These are phyloP conservation scores for Mythimna pallens DNA, from an alignment of 2,888 invertebrate species.

Conservation along the genomic window DNA sequence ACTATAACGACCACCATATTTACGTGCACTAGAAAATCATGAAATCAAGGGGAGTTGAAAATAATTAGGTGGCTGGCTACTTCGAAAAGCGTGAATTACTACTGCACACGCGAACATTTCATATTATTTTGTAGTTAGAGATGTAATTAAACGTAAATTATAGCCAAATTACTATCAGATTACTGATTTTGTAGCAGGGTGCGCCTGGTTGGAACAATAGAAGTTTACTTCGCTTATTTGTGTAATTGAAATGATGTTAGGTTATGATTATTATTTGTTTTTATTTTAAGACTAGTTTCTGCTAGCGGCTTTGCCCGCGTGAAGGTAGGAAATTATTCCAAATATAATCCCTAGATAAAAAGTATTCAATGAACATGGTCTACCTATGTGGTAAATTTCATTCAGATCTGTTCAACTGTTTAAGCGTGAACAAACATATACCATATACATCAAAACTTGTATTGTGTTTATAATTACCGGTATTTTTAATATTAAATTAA, in stretches of 20 bases:
- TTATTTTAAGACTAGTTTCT: no score
- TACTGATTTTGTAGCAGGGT: slow-evolving; percentile 66
- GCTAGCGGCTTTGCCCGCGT: no score
- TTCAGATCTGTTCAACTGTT: no score
- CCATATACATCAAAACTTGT: no score
- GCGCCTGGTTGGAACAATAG: slow-evolving; percentile 33
- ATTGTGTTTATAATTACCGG: no score
- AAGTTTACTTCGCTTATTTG: slow-evolving; percentile 38
- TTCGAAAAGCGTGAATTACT: slow-evolving; percentile 81
- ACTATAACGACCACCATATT: slow-evolving; percentile 55
- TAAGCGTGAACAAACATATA: no score
- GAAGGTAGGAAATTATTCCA: no score
- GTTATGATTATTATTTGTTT: not conserved
- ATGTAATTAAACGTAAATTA: slow-evolving; percentile 84
- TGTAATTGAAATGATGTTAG: slow-evolving; percentile 37
- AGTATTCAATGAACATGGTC: no score
- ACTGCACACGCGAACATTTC: slow-evolving; percentile 83
- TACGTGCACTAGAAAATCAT: slow-evolving; percentile 76
- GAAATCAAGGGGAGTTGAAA: slow-evolving; percentile 80
- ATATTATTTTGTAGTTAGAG: slow-evolving; percentile 87
- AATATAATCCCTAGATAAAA: no score
- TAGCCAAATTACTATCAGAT: slow-evolving; percentile 78
- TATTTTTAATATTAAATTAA: no score
- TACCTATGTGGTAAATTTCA: no score
- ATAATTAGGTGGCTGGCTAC: slow-evolving; percentile 80